Conservation (phyloP, 2,113 vertebrate species). For the Lepus americanus region DNA sequence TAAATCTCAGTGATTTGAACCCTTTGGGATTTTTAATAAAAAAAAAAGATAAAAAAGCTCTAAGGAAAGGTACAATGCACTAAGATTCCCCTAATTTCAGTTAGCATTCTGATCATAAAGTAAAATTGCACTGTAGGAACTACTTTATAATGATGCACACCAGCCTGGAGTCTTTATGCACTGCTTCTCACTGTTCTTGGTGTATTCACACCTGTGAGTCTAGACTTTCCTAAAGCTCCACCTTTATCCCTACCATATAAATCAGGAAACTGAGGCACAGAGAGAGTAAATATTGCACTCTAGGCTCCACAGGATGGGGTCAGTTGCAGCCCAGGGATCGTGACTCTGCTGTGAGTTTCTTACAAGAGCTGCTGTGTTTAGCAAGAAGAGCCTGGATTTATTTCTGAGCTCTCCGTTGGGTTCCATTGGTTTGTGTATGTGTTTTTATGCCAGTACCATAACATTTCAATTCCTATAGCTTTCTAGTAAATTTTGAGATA, state of each 20-base stretch:
- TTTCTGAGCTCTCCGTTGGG: background rate
- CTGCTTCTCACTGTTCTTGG: background rate
- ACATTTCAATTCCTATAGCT: too few species aligned
- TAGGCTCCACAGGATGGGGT: background rate
- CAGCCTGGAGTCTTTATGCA: background rate
- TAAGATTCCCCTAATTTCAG: background rate
- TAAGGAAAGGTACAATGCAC: background rate
- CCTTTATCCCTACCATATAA: background rate
- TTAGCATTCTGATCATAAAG: background rate
- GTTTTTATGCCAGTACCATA: too few species aligned
- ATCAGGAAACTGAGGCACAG: background rate
- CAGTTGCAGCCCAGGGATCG: background rate
- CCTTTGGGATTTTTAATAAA: background rate
- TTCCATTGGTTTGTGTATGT: background rate
- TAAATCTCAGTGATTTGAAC: conserved; percentile 8
- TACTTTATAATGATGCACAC: background rate
- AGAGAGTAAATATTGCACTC: background rate
- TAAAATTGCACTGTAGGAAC: background rate
- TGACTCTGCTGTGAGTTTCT: background rate
- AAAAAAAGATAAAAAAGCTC: background rate
- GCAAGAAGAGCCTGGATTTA: background rate
- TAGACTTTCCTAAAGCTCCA: background rate
- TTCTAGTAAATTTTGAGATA: too few species aligned
- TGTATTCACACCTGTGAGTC: background rate
- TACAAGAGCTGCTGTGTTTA: background rate